Evolutionary conservation across 2,113 vertebrate species (phyloP).

Genomic region (Poeciliopsis prolifica): DNA sequence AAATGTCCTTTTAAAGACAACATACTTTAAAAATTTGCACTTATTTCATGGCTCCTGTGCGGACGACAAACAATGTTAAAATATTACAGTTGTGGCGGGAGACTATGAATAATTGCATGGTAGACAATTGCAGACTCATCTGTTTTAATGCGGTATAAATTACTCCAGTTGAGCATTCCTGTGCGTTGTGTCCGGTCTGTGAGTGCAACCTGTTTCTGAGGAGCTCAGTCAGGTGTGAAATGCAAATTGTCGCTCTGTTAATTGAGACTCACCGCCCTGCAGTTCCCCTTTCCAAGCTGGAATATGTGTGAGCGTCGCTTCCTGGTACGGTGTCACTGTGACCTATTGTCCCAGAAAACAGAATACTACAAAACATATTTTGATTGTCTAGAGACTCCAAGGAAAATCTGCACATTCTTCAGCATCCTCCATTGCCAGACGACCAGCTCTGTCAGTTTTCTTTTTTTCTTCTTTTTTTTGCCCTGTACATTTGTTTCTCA

Average conservation of each 20-base stretch:
- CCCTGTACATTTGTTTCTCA: too few relatives aligned
- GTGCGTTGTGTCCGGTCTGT: not conserved
- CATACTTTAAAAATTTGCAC: too few relatives aligned
- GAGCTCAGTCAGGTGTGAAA: slow-evolving; percentile 21
- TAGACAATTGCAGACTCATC: not conserved
- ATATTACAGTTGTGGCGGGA: too few relatives aligned
- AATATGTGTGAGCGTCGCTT: not conserved
- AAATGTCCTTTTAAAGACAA: too few relatives aligned
- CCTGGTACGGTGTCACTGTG: slow-evolving; percentile 3
- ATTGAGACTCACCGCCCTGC: slow-evolving; percentile 26
- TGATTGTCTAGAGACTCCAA: not conserved
- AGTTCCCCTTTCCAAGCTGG: not conserved
- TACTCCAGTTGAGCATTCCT: not conserved
- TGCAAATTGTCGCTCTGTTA: slow-evolving; percentile 16
- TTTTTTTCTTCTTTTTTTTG: too few relatives aligned
- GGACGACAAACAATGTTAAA: too few relatives aligned
- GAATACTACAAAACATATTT: not conserved
- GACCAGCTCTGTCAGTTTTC: not conserved
- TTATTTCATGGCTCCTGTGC: too few relatives aligned
- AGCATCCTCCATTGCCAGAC: not conserved
- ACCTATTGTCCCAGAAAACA: slow-evolving; percentile 6
- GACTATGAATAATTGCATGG: not conserved
- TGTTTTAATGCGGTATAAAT: not conserved
- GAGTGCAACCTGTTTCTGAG: slow-evolving; percentile 13
- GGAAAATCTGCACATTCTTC: not conserved